phyloP scores from a whole-genome alignment of 1,140 invertebrate genomes.

The Anagrus nilaparvatae region DNA sequence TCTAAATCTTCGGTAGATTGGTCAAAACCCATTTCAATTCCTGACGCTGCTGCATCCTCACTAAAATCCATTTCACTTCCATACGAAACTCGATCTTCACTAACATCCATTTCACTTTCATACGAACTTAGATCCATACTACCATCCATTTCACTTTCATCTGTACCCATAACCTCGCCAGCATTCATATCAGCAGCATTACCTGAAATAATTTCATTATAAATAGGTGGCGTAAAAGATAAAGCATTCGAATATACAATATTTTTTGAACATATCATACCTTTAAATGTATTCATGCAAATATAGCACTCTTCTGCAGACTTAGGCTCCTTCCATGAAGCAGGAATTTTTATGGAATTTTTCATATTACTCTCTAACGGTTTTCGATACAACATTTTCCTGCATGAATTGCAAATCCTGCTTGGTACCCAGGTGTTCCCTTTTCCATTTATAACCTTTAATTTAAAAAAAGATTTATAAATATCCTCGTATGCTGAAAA shows the following conservation, averaged over 20 bases:
- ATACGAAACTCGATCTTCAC: too few species aligned
- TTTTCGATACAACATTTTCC: constrained; percentile 3
- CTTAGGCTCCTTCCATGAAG: not conserved
- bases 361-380: not conserved
- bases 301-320: constrained; percentile 4
- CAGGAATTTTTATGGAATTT: constrained; percentile 8
- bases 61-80: constrained; percentile 5
- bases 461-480: constrained; percentile 6
- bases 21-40: constrained; percentile 4
- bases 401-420: constrained; percentile 6
- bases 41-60: not conserved
- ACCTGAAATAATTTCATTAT: constrained; percentile 1
- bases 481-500: constrained; percentile 7
- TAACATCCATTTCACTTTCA: too few species aligned
- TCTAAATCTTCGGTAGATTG: constrained; percentile 3
- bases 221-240: constrained; percentile 7
- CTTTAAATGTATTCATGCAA: constrained; percentile 4
- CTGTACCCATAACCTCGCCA: too few species aligned
- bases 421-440: constrained; percentile 4
- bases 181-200: constrained; percentile 1
- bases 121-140: too few species aligned
- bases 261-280: constrained; percentile 3
- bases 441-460: constrained; percentile 4
- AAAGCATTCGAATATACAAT: constrained; percentile 2
- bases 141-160: too few species aligned